Evolutionary conservation across 2,113 vertebrate genomes (phyloP).

Genomic region (Coptodon rendalli): DNA sequence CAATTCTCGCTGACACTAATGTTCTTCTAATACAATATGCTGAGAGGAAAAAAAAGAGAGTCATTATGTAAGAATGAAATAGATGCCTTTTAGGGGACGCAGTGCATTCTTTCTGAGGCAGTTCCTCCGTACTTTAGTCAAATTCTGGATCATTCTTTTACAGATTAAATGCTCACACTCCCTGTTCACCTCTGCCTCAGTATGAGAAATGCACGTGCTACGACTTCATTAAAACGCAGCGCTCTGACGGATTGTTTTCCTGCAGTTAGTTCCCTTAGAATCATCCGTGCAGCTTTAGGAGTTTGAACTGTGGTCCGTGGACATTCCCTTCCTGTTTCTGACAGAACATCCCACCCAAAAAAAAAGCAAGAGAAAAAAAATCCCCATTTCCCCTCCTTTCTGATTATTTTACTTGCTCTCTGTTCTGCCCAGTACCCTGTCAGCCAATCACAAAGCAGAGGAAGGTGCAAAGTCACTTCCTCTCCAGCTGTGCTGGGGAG

Average conservation of each 20-base stretch:
- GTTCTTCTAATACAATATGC: background rate
- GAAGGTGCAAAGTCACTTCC: constrained; percentile 32
- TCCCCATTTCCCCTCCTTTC: constrained; percentile 22
- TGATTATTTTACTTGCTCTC: constrained; percentile 34
- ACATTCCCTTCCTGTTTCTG: background rate
- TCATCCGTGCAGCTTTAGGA: background rate
- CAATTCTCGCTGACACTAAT: constrained; percentile 24
- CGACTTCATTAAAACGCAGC: background rate
- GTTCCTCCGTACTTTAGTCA: background rate
- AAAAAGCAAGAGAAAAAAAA: background rate
- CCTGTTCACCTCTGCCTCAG: background rate
- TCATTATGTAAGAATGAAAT: background rate
- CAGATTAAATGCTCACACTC: background rate
- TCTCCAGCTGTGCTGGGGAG: constrained; percentile 36
- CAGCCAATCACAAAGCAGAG: constrained; percentile 64
- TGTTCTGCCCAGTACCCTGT: constrained; percentile 72
- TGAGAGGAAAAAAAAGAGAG: background rate
- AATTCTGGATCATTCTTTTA: background rate
- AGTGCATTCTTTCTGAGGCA: background rate
- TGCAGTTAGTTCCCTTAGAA: background rate
- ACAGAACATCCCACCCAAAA: background rate
- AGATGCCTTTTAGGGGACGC: background rate
- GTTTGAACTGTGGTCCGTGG: background rate
- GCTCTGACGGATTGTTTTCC: background rate
- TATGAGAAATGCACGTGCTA: background rate